Evolutionary conservation across 2,888 invertebrate genomes (phyloP).

Genomic region (Villa cingulata): DNA sequence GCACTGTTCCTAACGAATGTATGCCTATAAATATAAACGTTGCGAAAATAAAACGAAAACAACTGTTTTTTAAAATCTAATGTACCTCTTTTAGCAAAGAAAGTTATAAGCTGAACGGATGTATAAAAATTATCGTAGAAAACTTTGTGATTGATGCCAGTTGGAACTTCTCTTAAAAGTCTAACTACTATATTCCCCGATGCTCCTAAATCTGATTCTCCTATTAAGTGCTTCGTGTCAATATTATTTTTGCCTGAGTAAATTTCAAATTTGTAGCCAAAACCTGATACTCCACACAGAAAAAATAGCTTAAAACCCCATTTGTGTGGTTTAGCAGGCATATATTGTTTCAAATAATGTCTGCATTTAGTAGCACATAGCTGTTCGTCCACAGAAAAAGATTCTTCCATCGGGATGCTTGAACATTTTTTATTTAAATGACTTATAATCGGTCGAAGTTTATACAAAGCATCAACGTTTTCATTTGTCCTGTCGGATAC

Average conservation of each 20-base stretch:
- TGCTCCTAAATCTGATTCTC: slow-evolving; percentile 6
- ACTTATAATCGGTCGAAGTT: slow-evolving; percentile 11
- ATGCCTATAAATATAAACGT: no score
- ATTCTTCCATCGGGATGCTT: slow-evolving; percentile 5
- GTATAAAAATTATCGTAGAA: slow-evolving; percentile 13
- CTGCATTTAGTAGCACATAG: no score
- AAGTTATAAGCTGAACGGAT: slow-evolving; percentile 1
- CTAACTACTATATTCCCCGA: slow-evolving; percentile 9
- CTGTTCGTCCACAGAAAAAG: no score
- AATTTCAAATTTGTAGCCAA: slow-evolving; percentile 14
- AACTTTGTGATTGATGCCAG: slow-evolving; percentile 8
- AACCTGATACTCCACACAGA: slow-evolving; percentile 17
- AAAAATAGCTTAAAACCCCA: slow-evolving; percentile 17
- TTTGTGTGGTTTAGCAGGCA: no score
- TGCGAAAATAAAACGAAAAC: no score
- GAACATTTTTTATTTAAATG: background rate
- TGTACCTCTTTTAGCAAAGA: slow-evolving; percentile 7
- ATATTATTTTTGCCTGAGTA: slow-evolving; percentile 12
- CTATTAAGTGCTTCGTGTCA: slow-evolving; percentile 8
- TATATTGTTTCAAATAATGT: no score
- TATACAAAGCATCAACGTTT: no score
- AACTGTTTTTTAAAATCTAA: no score
- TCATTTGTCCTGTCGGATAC: no score
- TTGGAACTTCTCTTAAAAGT: slow-evolving; percentile 7
- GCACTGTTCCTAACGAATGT: background rate